phyloP scores from a whole-genome alignment of 2,797 vertebrate species.

The Notamacropus eugenii region DNA sequence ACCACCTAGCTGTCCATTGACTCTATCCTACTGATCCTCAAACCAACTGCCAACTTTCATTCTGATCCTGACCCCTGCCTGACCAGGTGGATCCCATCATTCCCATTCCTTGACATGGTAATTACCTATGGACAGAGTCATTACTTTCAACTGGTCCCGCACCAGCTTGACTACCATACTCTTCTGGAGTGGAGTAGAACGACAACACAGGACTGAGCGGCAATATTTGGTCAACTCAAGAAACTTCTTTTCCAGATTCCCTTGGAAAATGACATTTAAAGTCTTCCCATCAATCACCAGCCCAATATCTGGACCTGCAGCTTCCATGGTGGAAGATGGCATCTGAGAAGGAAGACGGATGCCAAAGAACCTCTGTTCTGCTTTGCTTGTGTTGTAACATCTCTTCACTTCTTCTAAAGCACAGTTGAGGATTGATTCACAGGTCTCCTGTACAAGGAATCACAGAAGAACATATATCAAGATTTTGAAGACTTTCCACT shows the following conservation, averaged over 20 bases:
- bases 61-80: background rate
- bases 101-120: background rate
- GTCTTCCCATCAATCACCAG: constrained; percentile 93
- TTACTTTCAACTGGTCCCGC: constrained; percentile 88
- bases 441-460: constrained; percentile 87
- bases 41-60: background rate
- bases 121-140: constrained; percentile 95
- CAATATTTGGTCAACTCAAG: constrained; percentile 88
- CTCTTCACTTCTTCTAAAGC: constrained; percentile 91
- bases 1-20: background rate
- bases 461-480: background rate
- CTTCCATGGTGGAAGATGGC: background rate
- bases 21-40: background rate
- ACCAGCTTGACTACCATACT: constrained; percentile 91
- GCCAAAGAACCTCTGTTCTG: constrained; percentile 59
- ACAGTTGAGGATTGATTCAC: constrained; percentile 90
- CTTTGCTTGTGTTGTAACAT: constrained; percentile 73
- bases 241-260: constrained; percentile 89
- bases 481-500: background rate
- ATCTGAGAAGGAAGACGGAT: constrained; percentile 1
- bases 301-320: constrained; percentile 81
- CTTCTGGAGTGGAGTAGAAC: constrained; percentile 94
- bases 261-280: constrained; percentile 87
- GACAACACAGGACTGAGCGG: constrained; percentile 92
- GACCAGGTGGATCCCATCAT: background rate